These are phyloP conservation scores for Bos indicus DNA, from an alignment of 2,113 vertebrate species.

Conservation along the genomic window DNA sequence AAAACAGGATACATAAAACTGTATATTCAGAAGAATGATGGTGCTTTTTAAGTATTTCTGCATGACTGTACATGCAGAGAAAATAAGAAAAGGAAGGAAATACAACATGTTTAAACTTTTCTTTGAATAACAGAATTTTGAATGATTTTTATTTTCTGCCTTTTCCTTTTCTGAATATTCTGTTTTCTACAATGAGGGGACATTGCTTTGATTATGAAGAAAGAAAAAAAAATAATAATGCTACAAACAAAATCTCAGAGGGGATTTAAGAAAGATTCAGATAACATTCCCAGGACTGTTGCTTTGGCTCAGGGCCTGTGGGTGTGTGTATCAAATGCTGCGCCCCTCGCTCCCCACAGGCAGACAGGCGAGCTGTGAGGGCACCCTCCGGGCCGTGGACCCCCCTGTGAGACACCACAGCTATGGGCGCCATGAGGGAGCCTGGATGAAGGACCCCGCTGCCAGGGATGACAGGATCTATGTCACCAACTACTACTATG, in stretches of 20 bases:
- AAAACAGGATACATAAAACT: background rate
- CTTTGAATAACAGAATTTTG: background rate
- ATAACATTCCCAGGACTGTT: background rate
- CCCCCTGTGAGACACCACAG: slow-evolving; percentile 91
- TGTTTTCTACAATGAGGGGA: background rate
- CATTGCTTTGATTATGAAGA: background rate
- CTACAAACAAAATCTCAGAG: background rate
- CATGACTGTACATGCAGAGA: background rate
- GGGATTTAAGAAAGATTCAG: background rate
- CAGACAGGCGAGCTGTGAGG: slow-evolving; percentile 89
- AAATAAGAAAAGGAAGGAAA: background rate
- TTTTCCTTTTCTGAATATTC: background rate
- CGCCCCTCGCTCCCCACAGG: slow-evolving; percentile 71
- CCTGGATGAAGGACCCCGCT: slow-evolving; percentile 97
- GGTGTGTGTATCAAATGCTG: background rate
- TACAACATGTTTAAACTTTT: background rate
- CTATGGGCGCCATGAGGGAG: slow-evolving; percentile 95
- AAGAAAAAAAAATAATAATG: background rate
- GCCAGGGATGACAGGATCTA: slow-evolving; percentile 95
- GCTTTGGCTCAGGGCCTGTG: background rate
- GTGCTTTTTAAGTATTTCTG: background rate
- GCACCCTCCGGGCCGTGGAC: slow-evolving; percentile 91
- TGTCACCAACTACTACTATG: slow-evolving; percentile 97
- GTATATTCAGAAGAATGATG: background rate
- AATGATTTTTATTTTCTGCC: background rate